A percentile compares a stretch with the other conserved stretches of the same genome.
Conservation (phyloP, 2,888 invertebrate species). For the Aphelenchoides bicaudatus region DNA sequence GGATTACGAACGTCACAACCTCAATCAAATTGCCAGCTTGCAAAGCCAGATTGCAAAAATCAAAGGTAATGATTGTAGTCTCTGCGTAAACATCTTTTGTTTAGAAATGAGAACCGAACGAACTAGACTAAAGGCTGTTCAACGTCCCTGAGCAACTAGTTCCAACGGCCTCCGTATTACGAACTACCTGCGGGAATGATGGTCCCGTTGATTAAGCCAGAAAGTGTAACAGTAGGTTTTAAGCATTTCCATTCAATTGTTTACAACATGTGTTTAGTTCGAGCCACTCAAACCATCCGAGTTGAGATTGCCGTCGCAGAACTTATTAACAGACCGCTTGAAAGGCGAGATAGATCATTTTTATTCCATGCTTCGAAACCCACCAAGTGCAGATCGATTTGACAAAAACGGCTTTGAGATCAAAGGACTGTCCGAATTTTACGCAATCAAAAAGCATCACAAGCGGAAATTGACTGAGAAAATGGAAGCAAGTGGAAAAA, state of each 20-base stretch:
- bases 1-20: slow-evolving; percentile 84
- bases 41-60: slow-evolving; percentile 20
- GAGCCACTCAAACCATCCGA: slow-evolving; percentile 81
- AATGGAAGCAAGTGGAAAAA: slow-evolving; percentile 37
- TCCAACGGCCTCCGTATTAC: slow-evolving; percentile 83
- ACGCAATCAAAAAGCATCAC: slow-evolving; percentile 24
- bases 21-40: slow-evolving; percentile 60
- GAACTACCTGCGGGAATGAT: slow-evolving; percentile 95
- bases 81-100: background rate
- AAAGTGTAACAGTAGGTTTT: slow-evolving; percentile 69
- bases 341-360: slow-evolving; percentile 91
- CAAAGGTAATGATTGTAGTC: slow-evolving; percentile 6
- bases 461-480: slow-evolving; percentile 25
- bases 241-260: background rate
- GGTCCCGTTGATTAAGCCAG: slow-evolving; percentile 90
- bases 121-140: slow-evolving; percentile 36
- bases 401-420: slow-evolving; percentile 92
- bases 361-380: slow-evolving; percentile 71
- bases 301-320: slow-evolving; percentile 87
- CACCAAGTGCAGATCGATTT: no score
- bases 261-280: slow-evolving; percentile 70
- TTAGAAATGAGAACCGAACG: slow-evolving; percentile 12
- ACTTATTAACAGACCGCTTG: slow-evolving; percentile 86
- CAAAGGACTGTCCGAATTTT: slow-evolving; percentile 84
- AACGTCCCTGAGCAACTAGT: slow-evolving; percentile 64